Conservation (phyloP, 2,888 invertebrate genomes). For the Metopia argyrocephala region DNA sequence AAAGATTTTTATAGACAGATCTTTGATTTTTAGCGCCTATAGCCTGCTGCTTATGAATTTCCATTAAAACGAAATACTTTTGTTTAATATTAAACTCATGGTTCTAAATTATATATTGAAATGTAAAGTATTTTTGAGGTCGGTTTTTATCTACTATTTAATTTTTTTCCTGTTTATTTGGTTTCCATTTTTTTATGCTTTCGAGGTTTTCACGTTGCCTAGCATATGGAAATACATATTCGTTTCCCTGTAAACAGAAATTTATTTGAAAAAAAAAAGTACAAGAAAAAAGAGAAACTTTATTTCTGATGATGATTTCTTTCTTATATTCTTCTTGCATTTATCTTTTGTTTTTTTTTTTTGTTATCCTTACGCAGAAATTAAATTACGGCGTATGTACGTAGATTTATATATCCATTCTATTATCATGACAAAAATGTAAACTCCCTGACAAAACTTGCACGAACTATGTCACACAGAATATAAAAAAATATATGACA, state of each 20-base stretch:
- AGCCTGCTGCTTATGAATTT: no score
- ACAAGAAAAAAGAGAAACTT: constrained; percentile 40
- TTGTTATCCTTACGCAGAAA: constrained; percentile 71
- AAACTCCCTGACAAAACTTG: not conserved
- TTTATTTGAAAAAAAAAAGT: not conserved
- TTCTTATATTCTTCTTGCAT: constrained; percentile 19
- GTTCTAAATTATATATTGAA: no score
- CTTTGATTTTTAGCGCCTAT: no score
- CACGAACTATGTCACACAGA: not conserved
- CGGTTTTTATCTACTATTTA: not conserved
- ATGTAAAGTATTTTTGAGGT: no score
- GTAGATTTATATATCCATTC: not conserved
- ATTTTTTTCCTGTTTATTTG: constrained; percentile 1
- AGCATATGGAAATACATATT: constrained; percentile 37
- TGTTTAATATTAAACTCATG: no score
- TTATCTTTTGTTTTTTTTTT: constrained; percentile 7
- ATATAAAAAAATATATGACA: not conserved
- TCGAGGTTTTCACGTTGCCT: constrained; percentile 60
- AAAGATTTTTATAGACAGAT: no score
- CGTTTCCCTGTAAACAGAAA: constrained; percentile 29
- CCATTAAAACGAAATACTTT: no score
- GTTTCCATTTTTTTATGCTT: constrained; percentile 4
- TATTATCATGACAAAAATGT: constrained; percentile 39
- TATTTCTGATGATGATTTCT: constrained; percentile 53
- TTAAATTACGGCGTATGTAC: constrained; percentile 71